Base-by-base conservation (phyloP, 2,888 invertebrate species). In the Pheosia tremula region DNA sequence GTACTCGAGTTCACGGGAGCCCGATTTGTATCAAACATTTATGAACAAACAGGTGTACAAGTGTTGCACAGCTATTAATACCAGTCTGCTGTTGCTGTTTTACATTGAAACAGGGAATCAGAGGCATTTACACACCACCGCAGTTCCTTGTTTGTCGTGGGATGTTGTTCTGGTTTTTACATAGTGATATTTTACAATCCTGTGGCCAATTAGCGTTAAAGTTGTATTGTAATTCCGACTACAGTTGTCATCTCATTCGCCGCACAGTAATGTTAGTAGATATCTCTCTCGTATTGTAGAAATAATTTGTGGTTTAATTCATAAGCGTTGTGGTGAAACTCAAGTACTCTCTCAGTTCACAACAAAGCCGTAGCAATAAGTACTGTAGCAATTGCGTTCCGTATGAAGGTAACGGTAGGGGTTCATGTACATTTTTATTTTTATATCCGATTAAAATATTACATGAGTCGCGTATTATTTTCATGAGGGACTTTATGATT, bases 381-480 rank as follows among this genome's bases (percentile, higher is more conserved):
- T 77, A 72, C 63, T 71, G 73, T 81, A 82, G 78, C 68, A 24
- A 24, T 76, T 68, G 71, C 73, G 74, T 67, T 69, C 53, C 65
- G 66, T 75, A 74, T 74, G 66, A 71, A 68, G 72, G 60, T 78
- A 73, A 70, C 63, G 58, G 56, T 75, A 73, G 72, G 74, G 76
- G 75, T 76, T 81, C 83, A 81, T 81, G 79, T 89, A 89, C 84
- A 83, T 91, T 90, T 89, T 90, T 90, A 90, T 90, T 90, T 91
- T 91, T 91, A 89, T 91, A 91, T 90, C 82, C 77, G 83, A 82
- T 82, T 79, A 80, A 68, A 76, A 78, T 78, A 80, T 81, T 80
- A 80, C 76, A 82, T 75, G 79, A 56, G 79, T 80, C 85, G 83
- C 85, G 83, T 82, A 74, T 85, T 72, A 63, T 59, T 52, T 80